These are phyloP conservation scores for Trichogramma evanescens DNA, from an alignment of 2,888 invertebrate genomes.

Conservation along the genomic window DNA sequence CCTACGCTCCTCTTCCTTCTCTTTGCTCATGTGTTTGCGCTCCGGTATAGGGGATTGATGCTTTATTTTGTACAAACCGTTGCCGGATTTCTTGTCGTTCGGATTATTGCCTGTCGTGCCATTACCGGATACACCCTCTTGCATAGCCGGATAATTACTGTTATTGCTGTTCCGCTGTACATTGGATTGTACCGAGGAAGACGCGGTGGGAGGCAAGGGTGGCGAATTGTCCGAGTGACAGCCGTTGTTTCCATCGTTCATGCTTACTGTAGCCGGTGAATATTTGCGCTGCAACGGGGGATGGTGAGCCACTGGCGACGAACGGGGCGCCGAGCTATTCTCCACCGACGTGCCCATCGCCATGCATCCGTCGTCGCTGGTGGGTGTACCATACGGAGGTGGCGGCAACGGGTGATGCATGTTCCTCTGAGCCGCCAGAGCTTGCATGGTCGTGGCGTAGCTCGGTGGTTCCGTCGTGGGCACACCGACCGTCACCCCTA, in stretches of 20 bases:
- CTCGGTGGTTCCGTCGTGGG: slow-evolving; percentile 86
- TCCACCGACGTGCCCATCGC: slow-evolving; percentile 44
- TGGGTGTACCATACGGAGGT: slow-evolving; percentile 58
- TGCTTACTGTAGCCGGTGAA: slow-evolving; percentile 49
- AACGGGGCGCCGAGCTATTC: slow-evolving; percentile 47
- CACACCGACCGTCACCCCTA: slow-evolving; percentile 48
- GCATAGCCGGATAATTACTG: slow-evolving; percentile 31
- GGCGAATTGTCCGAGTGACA: slow-evolving; percentile 50
- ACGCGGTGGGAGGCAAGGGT: slow-evolving; percentile 53
- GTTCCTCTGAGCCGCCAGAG: slow-evolving; percentile 64
- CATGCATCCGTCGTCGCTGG: slow-evolving; percentile 43
- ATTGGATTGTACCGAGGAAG: slow-evolving; percentile 56
- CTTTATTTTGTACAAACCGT: slow-evolving; percentile 65
- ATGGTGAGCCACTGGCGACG: slow-evolving; percentile 51
- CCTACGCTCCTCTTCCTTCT: slow-evolving; percentile 79
- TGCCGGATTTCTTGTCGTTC: slow-evolving; percentile 24
- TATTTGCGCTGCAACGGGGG: slow-evolving; percentile 66
- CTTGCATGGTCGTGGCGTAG: slow-evolving; percentile 83
- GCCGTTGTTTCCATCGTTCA: slow-evolving; percentile 22
- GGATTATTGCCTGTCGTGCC: slow-evolving; percentile 38
- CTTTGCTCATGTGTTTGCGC: slow-evolving; percentile 82
- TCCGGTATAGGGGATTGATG: slow-evolving; percentile 95
- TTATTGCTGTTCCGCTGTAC: slow-evolving; percentile 43
- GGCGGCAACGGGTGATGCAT: slow-evolving; percentile 58
- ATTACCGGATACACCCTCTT: slow-evolving; percentile 27